Evolutionary conservation across 2,797 vertebrate species (phyloP).

Genomic region (Sandelia bainsii): DNA sequence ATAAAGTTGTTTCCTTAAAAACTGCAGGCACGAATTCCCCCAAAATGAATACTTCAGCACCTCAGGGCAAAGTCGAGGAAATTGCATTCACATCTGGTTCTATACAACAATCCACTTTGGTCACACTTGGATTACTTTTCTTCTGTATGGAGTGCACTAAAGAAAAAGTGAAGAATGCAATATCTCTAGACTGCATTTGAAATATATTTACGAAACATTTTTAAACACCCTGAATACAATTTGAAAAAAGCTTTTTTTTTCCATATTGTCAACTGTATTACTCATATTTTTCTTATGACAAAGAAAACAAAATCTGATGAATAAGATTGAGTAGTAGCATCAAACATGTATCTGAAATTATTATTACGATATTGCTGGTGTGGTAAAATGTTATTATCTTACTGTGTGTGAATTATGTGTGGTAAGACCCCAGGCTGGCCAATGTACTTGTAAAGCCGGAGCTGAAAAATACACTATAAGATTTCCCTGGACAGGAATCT

Average conservation of each 20-base stretch:
- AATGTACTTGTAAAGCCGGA: constrained; percentile 15
- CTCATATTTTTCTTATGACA: not conserved
- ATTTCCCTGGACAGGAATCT: constrained; percentile 27
- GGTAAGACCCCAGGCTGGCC: not conserved
- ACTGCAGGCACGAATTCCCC: constrained; percentile 2
- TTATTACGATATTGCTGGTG: not conserved
- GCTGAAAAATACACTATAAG: constrained; percentile 7
- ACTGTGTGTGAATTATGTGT: constrained; percentile 10
- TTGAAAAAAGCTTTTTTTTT: not conserved
- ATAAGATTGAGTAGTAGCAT: not conserved
- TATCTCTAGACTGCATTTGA: not conserved
- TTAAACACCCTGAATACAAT: not conserved
- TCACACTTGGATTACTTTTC: constrained; percentile 41
- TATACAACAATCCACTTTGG: constrained; percentile 37
- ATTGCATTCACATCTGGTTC: constrained; percentile 49
- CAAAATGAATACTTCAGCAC: constrained; percentile 31
- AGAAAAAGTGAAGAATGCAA: constrained; percentile 1
- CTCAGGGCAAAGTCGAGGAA: constrained; percentile 40
- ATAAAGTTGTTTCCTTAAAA: constrained; percentile 8
- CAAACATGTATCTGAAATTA: not conserved
- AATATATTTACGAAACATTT: constrained; percentile 1
- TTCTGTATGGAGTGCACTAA: constrained; percentile 25
- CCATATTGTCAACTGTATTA: not conserved
- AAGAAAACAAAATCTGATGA: too few relatives aligned
- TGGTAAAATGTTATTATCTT: not conserved